Conservation (phyloP, 2,797 vertebrate species). For the Myotis daubentonii region DNA sequence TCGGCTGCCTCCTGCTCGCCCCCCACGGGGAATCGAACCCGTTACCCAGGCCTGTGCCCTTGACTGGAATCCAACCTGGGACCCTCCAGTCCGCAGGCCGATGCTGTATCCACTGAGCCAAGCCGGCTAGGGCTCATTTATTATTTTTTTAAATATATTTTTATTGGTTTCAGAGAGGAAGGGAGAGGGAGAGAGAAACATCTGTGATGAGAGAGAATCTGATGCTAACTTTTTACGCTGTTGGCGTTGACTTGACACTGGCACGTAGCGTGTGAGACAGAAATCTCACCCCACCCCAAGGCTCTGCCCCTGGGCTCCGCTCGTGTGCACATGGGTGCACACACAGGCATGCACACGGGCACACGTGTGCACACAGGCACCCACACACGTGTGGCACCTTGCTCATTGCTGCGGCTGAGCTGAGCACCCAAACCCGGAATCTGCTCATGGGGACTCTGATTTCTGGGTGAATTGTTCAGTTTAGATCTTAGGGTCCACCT, state of each 20-base stretch:
- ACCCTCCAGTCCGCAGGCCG: no score
- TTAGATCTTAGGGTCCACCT: conserved; percentile 71
- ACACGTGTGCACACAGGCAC: neutral
- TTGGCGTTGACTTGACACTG: neutral
- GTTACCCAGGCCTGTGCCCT: accelerated
- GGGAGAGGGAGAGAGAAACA: no score
- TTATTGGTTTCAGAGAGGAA: no score
- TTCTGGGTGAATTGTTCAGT: conserved; percentile 79
- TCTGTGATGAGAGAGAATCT: neutral
- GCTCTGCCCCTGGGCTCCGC: conserved; percentile 36
- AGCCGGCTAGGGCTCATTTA: accelerated
- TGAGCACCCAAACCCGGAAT: conserved; percentile 72
- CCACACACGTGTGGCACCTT: conserved; percentile 16
- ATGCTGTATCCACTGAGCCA: no score
- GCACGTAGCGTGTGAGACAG: neutral
- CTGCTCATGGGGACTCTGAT: conserved; percentile 72
- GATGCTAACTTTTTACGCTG: neutral
- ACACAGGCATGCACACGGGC: accelerated
- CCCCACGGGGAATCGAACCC: no score
- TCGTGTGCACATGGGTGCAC: accelerated
- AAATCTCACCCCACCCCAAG: neutral
- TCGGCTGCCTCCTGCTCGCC: no score
- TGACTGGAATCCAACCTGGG: no score
- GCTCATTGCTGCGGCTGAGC: conserved; percentile 59
- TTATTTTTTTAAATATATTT: no score